A percentile compares a stretch with the other conserved stretches of the same genome.
phyloP scores from a whole-genome alignment of 2,113 vertebrate genomes.

The Dromiciops gliroides region DNA sequence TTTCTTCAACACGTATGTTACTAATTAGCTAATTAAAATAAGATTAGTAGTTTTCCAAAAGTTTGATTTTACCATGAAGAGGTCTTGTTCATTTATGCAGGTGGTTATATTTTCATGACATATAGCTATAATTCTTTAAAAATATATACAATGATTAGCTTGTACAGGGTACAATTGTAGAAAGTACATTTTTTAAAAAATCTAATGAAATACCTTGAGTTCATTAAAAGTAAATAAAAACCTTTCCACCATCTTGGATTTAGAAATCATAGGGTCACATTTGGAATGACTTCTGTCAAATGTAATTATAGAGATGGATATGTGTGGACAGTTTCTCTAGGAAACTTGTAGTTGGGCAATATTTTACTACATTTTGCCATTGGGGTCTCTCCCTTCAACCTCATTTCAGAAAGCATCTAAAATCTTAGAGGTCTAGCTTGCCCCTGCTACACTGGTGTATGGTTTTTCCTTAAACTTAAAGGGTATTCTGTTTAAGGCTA shows the following conservation, averaged over 20 bases:
- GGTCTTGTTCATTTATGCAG: slow-evolving; percentile 20
- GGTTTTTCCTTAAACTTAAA: background rate
- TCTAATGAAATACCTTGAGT: slow-evolving; percentile 31
- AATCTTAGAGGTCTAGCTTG: background rate
- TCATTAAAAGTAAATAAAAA: slow-evolving; percentile 3
- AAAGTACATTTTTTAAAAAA: background rate
- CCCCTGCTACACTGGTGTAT: background rate
- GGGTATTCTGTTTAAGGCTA: background rate
- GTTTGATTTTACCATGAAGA: background rate
- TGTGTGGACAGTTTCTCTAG: background rate
- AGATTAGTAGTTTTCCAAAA: background rate
- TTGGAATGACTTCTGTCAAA: slow-evolving; percentile 25
- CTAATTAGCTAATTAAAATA: background rate
- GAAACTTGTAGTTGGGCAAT: background rate
- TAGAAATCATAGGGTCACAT: background rate
- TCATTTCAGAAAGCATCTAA: background rate
- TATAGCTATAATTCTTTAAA: slow-evolving; percentile 25
- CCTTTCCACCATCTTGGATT: slow-evolving; percentile 23
- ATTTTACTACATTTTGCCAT: background rate
- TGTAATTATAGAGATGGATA: background rate
- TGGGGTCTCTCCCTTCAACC: background rate
- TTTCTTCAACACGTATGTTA: slow-evolving; percentile 93
- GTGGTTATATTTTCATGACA: slow-evolving; percentile 9
- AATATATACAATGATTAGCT: slow-evolving; percentile 1
- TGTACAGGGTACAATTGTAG: background rate